Evolutionary conservation across 2,888 invertebrate genomes (phyloP).

Genomic region (Abrostola tripartita): DNA sequence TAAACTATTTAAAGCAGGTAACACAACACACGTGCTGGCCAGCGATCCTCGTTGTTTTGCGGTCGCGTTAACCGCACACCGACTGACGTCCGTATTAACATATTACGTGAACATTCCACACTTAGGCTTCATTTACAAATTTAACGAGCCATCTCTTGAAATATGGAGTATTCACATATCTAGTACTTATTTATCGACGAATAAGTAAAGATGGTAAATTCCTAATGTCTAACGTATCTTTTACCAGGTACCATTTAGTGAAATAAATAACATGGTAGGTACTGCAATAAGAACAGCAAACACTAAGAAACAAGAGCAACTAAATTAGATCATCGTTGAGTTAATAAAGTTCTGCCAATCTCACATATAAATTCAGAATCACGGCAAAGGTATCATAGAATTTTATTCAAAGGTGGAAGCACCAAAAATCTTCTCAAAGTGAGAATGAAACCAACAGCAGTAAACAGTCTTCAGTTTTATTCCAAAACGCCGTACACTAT

Average conservation of each 20-base stretch:
- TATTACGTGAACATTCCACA: conserved; percentile 25
- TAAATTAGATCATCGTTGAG: too few relatives aligned
- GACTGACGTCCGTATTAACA: conserved; percentile 34
- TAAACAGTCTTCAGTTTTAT: conserved; percentile 39
- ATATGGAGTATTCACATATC: not conserved
- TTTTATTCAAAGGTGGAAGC: not conserved
- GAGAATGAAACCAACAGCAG: conserved; percentile 17
- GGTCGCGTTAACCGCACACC: conserved; percentile 23
- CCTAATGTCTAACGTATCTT: too few relatives aligned
- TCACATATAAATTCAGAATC: too few relatives aligned
- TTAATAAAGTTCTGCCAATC: too few relatives aligned
- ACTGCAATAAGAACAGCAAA: too few relatives aligned
- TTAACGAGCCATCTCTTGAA: conserved; percentile 8
- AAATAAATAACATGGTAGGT: too few relatives aligned
- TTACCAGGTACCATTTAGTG: too few relatives aligned
- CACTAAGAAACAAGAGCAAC: too few relatives aligned
- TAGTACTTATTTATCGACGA: too few relatives aligned
- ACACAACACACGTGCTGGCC: conserved; percentile 12
- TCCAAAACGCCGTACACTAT: conserved; percentile 44
- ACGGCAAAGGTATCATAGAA: too few relatives aligned
- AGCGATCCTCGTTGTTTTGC: conserved; percentile 23
- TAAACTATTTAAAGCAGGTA: conserved; percentile 17
- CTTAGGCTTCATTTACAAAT: conserved; percentile 16
- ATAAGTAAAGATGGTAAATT: too few relatives aligned
- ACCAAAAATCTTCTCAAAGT: conserved; percentile 4